Evolutionary conservation across 2,888 invertebrate species (phyloP), one percentile per base, ranked within the genome.

Genomic region (Synanthedon tipuliformis): DNA sequence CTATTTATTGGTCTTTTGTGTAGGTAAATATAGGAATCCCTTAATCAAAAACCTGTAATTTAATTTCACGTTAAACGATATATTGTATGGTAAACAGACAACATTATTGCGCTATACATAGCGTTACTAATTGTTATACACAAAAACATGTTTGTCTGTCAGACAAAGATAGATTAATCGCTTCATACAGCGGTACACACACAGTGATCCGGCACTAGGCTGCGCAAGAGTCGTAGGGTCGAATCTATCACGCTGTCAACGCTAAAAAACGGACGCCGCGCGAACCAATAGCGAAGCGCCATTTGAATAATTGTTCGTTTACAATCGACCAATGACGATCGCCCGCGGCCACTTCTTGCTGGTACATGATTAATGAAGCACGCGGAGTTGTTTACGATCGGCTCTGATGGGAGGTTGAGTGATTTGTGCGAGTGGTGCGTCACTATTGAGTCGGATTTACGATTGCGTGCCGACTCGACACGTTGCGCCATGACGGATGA

Each of bases 221-320:
- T 78, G 84, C 84, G 84, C 84, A 71, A 63, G 84, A 80, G 83
- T 81, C 77, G 82, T 81, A 82, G 83, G 83, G 81, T 73, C 79
- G 82, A 75, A 84, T 82, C 82, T 78, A 84, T 87, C 85, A 84
- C 73, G 68, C 73, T 81, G 81, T 80, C 83, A 76, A 69, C 69
- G 71, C 70, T 75, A 81, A 84, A 84, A 83, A 83, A 79, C 72
- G 69, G 68, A 69, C 64, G 64, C 57, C 63, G 61, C 63, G 59
- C 60, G 65, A 69, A 64, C 86, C 86, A 87, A 86, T 86, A 71
- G 65, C 64, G 61, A 69, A 62, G 65, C 74, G 64, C 68, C 71
- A 75, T 86, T 86, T 83, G 81, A 86, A 87, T 87, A 87, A 86
- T 86, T 84, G 84, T 84, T 81, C 83, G 77, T 73, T 76, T 73